These are phyloP conservation scores for Elysia chlorotica DNA, from an alignment of 1,140 invertebrate species.

Conservation along the genomic window DNA sequence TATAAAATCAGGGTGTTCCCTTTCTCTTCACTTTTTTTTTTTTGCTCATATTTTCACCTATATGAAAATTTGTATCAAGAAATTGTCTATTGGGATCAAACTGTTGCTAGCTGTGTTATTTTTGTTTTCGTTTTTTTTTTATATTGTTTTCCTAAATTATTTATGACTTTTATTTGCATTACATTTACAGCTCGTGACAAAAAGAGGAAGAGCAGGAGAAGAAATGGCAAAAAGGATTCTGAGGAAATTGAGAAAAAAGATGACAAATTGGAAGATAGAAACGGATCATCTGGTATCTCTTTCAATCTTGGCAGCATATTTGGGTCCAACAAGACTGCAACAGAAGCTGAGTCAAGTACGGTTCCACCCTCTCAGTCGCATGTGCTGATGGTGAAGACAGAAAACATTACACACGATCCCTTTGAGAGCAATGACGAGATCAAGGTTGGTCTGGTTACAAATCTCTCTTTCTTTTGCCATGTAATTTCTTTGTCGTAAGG, in stretches of 20 bases:
- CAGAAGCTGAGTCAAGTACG: slow-evolving; percentile 30
- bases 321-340: neutral
- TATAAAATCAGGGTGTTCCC: too few relatives aligned
- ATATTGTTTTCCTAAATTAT: too few relatives aligned
- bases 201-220: slow-evolving; percentile 21
- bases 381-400: slow-evolving; percentile 92
- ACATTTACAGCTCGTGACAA: neutral
- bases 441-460: slow-evolving; percentile 68
- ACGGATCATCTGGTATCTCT: neutral
- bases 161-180: too few relatives aligned
- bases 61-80: neutral
- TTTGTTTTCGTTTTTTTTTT: too few relatives aligned
- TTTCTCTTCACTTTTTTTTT: too few relatives aligned
- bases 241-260: slow-evolving; percentile 17
- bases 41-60: neutral
- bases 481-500: neutral
- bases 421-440: slow-evolving; percentile 93
- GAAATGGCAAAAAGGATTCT: slow-evolving; percentile 21
- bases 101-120: too few relatives aligned
- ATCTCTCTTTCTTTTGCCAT: neutral
- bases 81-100: too few relatives aligned
- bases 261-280: neutral
- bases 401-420: slow-evolving; percentile 89
- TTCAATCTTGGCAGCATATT: slow-evolving; percentile 9
- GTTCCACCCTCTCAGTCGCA: slow-evolving; percentile 23